Evolutionary conservation across 2,113 vertebrate genomes (phyloP).

Genomic region (Leptocoma aspasia): DNA sequence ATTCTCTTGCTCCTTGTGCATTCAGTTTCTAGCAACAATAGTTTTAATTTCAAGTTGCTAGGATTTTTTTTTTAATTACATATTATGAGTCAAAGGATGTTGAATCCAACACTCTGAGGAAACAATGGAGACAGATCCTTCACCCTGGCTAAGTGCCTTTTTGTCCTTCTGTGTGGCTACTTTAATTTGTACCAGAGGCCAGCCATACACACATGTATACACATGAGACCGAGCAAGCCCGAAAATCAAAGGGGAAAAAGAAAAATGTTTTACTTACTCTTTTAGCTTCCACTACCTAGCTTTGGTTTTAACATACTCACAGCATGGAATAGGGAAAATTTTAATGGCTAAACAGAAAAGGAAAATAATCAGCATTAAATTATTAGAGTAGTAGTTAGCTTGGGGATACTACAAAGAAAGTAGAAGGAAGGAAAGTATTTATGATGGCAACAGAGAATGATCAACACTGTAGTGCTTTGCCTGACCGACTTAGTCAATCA

Average conservation of each 20-base stretch:
- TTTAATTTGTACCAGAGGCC: conserved; percentile 58
- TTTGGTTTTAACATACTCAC: background rate
- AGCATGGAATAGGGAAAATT: background rate
- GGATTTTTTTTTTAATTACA: background rate
- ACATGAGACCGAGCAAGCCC: background rate
- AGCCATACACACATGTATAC: background rate
- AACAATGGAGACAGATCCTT: conserved; percentile 51
- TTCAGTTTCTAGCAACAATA: conserved; percentile 20
- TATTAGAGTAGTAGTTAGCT: background rate
- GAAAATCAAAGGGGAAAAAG: background rate
- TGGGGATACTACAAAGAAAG: background rate
- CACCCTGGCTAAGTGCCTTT: conserved; percentile 30
- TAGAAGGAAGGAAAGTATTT: background rate
- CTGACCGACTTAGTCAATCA: background rate
- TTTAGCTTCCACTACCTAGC: background rate
- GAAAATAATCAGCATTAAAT: background rate
- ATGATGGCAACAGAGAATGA: background rate
- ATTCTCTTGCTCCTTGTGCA: background rate
- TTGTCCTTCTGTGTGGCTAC: conserved; percentile 56
- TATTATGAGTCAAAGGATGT: conserved; percentile 53
- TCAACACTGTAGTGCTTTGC: background rate
- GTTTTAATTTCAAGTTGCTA: background rate
- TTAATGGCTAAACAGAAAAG: background rate
- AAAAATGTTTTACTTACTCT: background rate
- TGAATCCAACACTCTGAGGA: background rate